Conservation (phyloP, 2,113 vertebrate species). For the Saguinus midas region DNA sequence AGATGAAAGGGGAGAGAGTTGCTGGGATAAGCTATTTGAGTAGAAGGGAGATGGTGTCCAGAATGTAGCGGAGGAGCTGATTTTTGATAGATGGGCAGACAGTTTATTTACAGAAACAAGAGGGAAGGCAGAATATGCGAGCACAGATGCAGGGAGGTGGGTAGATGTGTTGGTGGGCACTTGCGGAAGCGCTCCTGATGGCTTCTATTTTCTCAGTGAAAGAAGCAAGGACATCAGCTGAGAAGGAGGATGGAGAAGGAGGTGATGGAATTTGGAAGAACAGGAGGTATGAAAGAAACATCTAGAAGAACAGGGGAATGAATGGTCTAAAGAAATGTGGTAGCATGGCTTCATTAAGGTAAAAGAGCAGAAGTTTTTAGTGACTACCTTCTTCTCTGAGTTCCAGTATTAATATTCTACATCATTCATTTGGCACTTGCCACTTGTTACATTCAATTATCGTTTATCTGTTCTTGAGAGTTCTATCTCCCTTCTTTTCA, state of each 20-base stretch:
- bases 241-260: conserved; percentile 21
- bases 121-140: not conserved
- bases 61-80: not conserved
- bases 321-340: not conserved
- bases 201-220: conserved; percentile 21
- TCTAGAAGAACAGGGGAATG: not conserved
- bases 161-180: not conserved
- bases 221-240: not conserved
- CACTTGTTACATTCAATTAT: not conserved
- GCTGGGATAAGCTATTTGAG: not conserved
- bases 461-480: not conserved
- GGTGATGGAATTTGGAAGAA: not conserved
- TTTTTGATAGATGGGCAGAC: not conserved
- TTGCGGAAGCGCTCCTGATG: not conserved
- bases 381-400: not conserved
- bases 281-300: not conserved
- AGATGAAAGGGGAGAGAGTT: not conserved
- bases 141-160: not conserved
- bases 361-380: not conserved
- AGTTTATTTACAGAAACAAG: not conserved
- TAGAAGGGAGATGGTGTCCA: not conserved
- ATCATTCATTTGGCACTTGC: not conserved
- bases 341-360: not conserved
- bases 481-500: not conserved
- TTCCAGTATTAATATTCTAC: not conserved